phyloP scores from a whole-genome alignment of 2,113 vertebrate species.

The Corythoichthys intestinalis region DNA sequence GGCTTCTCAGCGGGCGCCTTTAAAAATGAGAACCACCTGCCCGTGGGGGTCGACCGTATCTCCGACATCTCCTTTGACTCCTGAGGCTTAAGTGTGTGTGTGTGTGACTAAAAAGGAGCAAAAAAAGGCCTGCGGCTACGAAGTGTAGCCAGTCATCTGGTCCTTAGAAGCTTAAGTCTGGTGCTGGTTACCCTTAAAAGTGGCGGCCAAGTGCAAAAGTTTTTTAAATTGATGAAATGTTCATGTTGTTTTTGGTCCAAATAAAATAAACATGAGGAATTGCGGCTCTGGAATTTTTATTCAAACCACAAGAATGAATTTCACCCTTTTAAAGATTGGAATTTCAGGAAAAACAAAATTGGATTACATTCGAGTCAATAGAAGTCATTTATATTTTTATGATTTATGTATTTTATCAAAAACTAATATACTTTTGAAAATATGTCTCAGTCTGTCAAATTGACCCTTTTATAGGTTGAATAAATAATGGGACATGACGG shows the following conservation, averaged over 20 bases:
- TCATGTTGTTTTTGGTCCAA: background rate
- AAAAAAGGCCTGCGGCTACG: background rate
- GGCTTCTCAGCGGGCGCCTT: constrained; percentile 40
- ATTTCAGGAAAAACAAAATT: background rate
- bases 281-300: background rate
- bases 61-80: constrained; percentile 53
- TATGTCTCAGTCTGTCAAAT: too few relatives aligned
- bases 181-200: background rate
- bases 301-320: background rate
- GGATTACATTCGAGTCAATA: background rate
- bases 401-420: too few relatives aligned
- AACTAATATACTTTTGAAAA: too few relatives aligned
- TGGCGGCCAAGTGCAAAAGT: background rate
- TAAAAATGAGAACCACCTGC: constrained; percentile 70
- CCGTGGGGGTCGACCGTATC: constrained; percentile 46
- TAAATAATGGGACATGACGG: too few relatives aligned
- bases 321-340: background rate
- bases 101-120: background rate
- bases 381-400: too few relatives aligned
- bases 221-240: background rate
- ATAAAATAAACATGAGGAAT: background rate
- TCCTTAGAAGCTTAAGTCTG: background rate
- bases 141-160: background rate
- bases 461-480: too few relatives aligned
- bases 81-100: constrained; percentile 7